Percentiles rank a stretch among this genome's conserved stretches.
These are phyloP conservation scores for Watsonalla cultraria DNA, from an alignment of 2,888 invertebrate species.

Conservation along the genomic window DNA sequence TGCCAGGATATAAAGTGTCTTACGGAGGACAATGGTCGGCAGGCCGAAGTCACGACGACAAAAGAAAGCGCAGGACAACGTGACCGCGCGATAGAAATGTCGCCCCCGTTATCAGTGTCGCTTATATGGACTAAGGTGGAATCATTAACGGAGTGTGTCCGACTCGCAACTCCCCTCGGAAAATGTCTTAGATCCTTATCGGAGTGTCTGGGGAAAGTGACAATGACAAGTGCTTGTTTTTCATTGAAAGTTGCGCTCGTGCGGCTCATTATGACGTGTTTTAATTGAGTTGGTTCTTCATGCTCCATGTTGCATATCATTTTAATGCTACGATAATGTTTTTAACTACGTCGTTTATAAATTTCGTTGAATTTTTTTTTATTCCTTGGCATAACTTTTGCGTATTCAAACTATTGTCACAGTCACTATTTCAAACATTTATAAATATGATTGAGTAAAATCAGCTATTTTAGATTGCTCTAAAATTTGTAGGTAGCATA, in stretches of 20 bases:
- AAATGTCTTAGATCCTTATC: slow-evolving; percentile 52
- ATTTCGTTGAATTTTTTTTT: too few species aligned
- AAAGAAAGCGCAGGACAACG: slow-evolving; percentile 75
- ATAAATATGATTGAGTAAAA: too few species aligned
- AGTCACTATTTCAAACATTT: too few species aligned
- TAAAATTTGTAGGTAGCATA: too few species aligned
- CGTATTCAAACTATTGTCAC: too few species aligned
- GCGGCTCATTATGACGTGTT: not conserved
- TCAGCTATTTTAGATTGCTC: too few species aligned
- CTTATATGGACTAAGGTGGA: slow-evolving; percentile 63
- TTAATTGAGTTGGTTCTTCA: slow-evolving; percentile 6
- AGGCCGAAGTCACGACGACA: slow-evolving; percentile 56
- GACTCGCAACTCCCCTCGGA: slow-evolving; percentile 47
- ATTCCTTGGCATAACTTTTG: too few species aligned
- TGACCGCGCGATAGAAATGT: slow-evolving; percentile 66
- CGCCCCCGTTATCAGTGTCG: slow-evolving; percentile 54
- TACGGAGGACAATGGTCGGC: slow-evolving; percentile 66
- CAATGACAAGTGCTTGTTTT: slow-evolving; percentile 15
- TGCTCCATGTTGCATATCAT: too few species aligned
- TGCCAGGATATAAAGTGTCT: slow-evolving; percentile 74
- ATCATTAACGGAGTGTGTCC: slow-evolving; percentile 50
- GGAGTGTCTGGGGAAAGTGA: slow-evolving; percentile 55
- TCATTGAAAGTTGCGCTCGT: slow-evolving; percentile 4
- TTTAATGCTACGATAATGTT: too few species aligned
- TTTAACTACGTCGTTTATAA: too few species aligned